A percentile compares a stretch with the other conserved stretches of the same genome.
Evolutionary conservation across 2,888 invertebrate species (phyloP).

Genomic region (Galerucella nymphaeae): DNA sequence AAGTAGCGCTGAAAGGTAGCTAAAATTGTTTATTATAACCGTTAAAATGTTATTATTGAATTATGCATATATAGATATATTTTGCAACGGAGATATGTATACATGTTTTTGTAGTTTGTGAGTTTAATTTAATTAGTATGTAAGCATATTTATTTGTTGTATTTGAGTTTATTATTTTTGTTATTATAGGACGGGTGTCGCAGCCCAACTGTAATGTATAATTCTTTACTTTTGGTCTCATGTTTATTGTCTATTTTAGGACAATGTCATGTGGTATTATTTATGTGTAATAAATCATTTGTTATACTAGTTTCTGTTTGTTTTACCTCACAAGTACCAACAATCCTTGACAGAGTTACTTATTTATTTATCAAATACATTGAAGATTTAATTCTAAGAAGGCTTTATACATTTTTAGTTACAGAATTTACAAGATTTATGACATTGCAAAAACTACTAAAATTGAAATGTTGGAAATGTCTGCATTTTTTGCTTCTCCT

Average conservation of each 20-base stretch:
- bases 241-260: slow-evolving; percentile 36
- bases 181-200: slow-evolving; percentile 26
- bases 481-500: too few species aligned
- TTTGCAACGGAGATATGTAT: slow-evolving; percentile 19
- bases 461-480: too few species aligned
- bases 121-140: slow-evolving; percentile 17
- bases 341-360: slow-evolving; percentile 4
- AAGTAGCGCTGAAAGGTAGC: not conserved
- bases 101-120: slow-evolving; percentile 18
- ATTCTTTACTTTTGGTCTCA: slow-evolving; percentile 12
- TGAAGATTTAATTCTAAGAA: not conserved
- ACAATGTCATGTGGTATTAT: slow-evolving; percentile 33
- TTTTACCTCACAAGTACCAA: slow-evolving; percentile 11
- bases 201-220: slow-evolving; percentile 24
- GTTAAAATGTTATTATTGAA: not conserved
- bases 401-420: not conserved
- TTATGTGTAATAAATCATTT: slow-evolving; percentile 37
- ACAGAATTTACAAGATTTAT: not conserved
- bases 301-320: slow-evolving; percentile 30
- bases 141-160: slow-evolving; percentile 30
- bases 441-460: too few species aligned
- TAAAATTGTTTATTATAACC: not conserved
- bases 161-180: slow-evolving; percentile 26
- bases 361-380: not conserved
- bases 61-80: not conserved